Evolutionary conservation across 2,888 invertebrate genomes (phyloP).

Genomic region (Sarcophaga variegata): DNA sequence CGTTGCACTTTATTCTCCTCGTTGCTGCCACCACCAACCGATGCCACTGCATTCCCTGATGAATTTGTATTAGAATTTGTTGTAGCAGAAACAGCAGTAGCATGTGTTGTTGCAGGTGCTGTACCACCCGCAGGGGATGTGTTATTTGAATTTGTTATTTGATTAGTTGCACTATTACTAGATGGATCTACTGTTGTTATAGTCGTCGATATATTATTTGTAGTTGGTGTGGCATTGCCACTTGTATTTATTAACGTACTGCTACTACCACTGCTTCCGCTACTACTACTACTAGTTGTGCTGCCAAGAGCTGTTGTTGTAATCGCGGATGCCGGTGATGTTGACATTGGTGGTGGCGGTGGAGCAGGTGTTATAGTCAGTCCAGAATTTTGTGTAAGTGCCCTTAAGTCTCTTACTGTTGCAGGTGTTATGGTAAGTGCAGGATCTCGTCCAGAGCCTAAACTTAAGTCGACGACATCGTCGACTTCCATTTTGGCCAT

Average conservation of each 20-base stretch:
- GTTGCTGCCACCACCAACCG: constrained; percentile 35
- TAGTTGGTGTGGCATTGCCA: constrained; percentile 72
- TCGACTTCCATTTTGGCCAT: constrained; percentile 93
- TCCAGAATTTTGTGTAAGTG: constrained; percentile 84
- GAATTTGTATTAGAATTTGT: constrained; percentile 57
- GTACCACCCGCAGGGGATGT: constrained; percentile 55
- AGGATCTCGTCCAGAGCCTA: constrained; percentile 82
- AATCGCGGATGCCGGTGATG: constrained; percentile 43
- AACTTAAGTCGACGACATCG: constrained; percentile 94
- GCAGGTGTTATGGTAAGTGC: constrained; percentile 81
- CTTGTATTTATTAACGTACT: constrained; percentile 41
- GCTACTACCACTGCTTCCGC: constrained; percentile 65
- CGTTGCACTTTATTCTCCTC: constrained; percentile 82
- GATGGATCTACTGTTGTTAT: constrained; percentile 65
- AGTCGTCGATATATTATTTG: constrained; percentile 67
- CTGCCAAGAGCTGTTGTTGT: constrained; percentile 17
- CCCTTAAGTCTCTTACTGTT: constrained; percentile 83
- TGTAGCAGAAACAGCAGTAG: constrained; percentile 57
- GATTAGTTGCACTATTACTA: constrained; percentile 47
- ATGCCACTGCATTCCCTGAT: constrained; percentile 27
- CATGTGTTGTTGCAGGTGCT: constrained; percentile 39
- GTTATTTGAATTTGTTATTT: constrained; percentile 57
- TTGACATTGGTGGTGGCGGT: constrained; percentile 79
- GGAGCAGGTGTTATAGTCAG: constrained; percentile 86
- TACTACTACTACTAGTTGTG: constrained; percentile 24